Base-by-base conservation (phyloP, 1,140 invertebrate species). In the Pseudomyrmex concolor region DNA sequence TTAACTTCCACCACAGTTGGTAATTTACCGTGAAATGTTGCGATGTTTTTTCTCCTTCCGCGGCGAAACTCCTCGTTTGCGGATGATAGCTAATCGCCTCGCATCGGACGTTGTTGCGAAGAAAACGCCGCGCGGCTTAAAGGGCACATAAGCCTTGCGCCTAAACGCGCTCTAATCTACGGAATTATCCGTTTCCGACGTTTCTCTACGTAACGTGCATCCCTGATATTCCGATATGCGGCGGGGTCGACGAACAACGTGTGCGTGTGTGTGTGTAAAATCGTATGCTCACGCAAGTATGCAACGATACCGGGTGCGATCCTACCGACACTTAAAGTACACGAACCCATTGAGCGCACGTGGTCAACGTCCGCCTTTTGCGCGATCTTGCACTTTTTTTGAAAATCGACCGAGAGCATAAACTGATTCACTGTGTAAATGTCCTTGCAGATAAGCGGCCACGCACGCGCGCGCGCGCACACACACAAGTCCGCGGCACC, bases 141-240 rank as follows among this genome's bases (percentile, higher is more conserved):
- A 87, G 74, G 59, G 85, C 85, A 73, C 74, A 67, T 88, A 87
- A 84, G 63, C 70, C 71, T 17, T 50, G 51, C 51, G 19, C 54
- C 70, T 73, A 87, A 67, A 68, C 62, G 72, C 17, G 60, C 17
- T 88, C 68, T 89, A 89, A 89, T 89, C 87, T 87, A 45, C 68
- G 25, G 71, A 87, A 89, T 89, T 85, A 72, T 87, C 86, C 62
- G 57, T 85, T 85, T 55, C 57, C 66, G 51, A 60, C 84, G 15
- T 66, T 71, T 70, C 64, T 50, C 34, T 7, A 55, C 68, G 60
- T 84, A 73, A 34, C 63, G 68, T 81, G 59, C 77, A 62, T 48
- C 67, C 72, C 19, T 43, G 70, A 84, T 81, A 84, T 82, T 57
- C 22, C 55, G 63, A 55, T 45, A 10, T 25, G 60, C 48, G 34